Evolutionary conservation across 1,140 invertebrate species (phyloP).

Genomic region (Brachionus rotundiformis): DNA sequence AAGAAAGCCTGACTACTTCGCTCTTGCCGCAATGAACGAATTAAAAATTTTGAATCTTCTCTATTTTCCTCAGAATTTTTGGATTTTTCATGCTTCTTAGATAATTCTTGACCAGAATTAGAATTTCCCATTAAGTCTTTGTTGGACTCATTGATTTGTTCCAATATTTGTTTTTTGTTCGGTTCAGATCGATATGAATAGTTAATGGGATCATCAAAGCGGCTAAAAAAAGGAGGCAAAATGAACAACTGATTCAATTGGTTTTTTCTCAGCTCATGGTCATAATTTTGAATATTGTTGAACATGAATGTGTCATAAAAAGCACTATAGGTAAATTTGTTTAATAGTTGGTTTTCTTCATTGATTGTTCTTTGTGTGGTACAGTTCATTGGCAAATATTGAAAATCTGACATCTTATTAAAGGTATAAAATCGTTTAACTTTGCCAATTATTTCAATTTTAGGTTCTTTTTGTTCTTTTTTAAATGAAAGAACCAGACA

Average conservation of each 20-base stretch:
- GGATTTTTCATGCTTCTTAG: not conserved
- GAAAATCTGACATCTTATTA: slow-evolving; percentile 81
- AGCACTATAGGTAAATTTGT: slow-evolving; percentile 38
- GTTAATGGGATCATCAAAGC: slow-evolving; percentile 70
- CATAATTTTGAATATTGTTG: slow-evolving; percentile 34
- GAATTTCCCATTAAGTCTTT: not conserved
- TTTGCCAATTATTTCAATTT: slow-evolving; percentile 16
- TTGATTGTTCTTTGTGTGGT: not conserved
- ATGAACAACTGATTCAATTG: slow-evolving; percentile 71
- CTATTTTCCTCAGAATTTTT: not conserved
- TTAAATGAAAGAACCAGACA: not conserved
- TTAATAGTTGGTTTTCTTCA: not conserved
- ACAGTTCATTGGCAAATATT: slow-evolving; percentile 76
- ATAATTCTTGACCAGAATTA: not conserved
- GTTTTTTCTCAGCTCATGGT: slow-evolving; percentile 56
- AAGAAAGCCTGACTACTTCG: slow-evolving; percentile 41
- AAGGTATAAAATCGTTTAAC: slow-evolving; percentile 45
- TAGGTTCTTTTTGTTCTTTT: not conserved
- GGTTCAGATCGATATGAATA: slow-evolving; percentile 54
- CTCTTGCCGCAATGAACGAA: slow-evolving; percentile 45
- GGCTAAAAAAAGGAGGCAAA: slow-evolving; percentile 75
- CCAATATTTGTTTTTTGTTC: not conserved
- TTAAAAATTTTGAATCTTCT: slow-evolving; percentile 39
- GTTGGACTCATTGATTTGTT: not conserved
- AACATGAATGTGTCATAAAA: slow-evolving; percentile 47